Evolutionary conservation across 2,888 invertebrate genomes (phyloP), one percentile per base, ranked within the genome.

Genomic region (Aspidapion aeneum): DNA sequence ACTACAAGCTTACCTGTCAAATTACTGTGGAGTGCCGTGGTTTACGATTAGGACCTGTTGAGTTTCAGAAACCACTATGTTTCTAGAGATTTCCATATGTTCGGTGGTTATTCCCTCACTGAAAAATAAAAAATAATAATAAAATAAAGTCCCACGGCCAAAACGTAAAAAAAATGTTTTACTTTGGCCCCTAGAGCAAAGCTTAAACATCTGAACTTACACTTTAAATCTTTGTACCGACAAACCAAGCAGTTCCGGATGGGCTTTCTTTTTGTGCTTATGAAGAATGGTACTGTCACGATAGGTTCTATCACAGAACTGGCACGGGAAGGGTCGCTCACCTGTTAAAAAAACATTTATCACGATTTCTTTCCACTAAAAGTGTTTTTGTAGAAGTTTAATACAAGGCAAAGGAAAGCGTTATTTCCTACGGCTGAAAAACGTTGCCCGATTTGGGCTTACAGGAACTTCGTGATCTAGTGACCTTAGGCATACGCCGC

Each of bases 261-360:
- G 66, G 21, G 66, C 65, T 52, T 67, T 64, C 56, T 67, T 63
- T 51, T 65, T 61, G 22, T 62, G 66, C 57, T 61, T 66, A 48
- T 66, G 63, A 61, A 64, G 61, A 1, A 63, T 68, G 12, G 63
- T 66, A 19, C 63, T 54, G 21, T 67, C 67, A 55, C 64, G 65
- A 49, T 65, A 67, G 5, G 65, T 63, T 16, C 61, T 65, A 1
- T 64, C 67, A 20, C 67, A 67, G n/a, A 58, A 52, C 21, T 57
- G 58, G 54, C 67, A 67, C 50, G 63, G 63, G 21, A 65, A 67
- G 2, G 67, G 67, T 60, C 63, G 65, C 17, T 67, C 67, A 18
- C 67, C 66, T 66, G 20, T 18, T 21, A 59, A 61, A 57, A 56
- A n/a, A n/a, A n/a, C n/a, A n/a, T n/a, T n/a, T n/a, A n/a, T n/a